These are phyloP conservation scores for Apogon talboti DNA, from an alignment of 2,797 vertebrate genomes.

Conservation along the genomic window DNA sequence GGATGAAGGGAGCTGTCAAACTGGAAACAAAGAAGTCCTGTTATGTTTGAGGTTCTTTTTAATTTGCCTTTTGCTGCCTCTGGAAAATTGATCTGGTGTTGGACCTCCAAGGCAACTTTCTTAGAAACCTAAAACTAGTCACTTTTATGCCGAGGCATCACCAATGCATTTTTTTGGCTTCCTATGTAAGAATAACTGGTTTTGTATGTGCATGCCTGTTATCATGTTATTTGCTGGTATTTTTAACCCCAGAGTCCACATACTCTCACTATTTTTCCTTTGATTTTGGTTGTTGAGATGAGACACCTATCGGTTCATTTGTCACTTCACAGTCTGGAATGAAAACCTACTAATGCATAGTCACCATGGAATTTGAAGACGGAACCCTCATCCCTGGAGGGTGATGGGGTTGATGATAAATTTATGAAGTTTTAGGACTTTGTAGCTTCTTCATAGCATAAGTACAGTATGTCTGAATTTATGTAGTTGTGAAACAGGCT, in stretches of 20 bases:
- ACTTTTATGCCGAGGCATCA: background rate
- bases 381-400: too few species aligned
- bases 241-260: conserved; percentile 2
- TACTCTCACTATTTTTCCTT: conserved; percentile 3
- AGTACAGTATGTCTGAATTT: too few species aligned
- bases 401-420: too few species aligned
- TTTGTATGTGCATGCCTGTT: conserved; percentile 15
- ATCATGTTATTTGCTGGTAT: background rate
- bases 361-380: too few species aligned
- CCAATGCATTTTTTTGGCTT: background rate
- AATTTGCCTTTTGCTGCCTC: background rate
- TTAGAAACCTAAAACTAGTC: background rate
- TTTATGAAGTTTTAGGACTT: too few species aligned
- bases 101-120: background rate
- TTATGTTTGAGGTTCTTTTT: background rate
- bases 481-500: too few species aligned
- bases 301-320: too few species aligned
- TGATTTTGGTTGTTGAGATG: background rate
- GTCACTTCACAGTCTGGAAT: too few species aligned
- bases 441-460: too few species aligned
- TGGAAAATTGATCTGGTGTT: conserved; percentile 1
- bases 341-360: too few species aligned
- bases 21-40: background rate
- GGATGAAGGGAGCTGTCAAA: background rate
- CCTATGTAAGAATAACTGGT: conserved; percentile 15